Percentiles rank a stretch among this genome's conserved stretches.
Evolutionary conservation across 2,888 invertebrate species (phyloP).

Genomic region (Scaptodrosophila latifasciaeformis): DNA sequence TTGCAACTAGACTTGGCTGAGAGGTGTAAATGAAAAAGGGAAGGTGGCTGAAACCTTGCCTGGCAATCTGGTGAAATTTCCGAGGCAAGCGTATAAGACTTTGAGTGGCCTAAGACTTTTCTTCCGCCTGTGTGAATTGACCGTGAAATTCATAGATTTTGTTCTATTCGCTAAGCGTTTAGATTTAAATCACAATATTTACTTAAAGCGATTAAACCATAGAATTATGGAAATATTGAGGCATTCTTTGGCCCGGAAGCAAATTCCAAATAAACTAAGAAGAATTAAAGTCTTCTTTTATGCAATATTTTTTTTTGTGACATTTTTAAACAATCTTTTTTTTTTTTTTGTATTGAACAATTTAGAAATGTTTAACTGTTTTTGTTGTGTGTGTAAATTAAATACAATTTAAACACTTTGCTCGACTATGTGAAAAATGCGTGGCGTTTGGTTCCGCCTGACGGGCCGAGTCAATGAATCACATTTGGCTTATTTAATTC

Average conservation of each 20-base stretch:
- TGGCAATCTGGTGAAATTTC: constrained; percentile 17
- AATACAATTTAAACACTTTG: constrained; percentile 64
- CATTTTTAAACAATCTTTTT: background rate
- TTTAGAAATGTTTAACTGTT: background rate
- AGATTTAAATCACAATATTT: constrained; percentile 61
- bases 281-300: constrained; percentile 26
- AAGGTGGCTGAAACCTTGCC: no score
- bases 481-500: background rate
- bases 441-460: constrained; percentile 6
- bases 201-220: constrained; percentile 14
- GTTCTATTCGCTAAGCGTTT: constrained; percentile 12
- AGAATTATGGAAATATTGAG: constrained; percentile 1
- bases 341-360: constrained; percentile 17
- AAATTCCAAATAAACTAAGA: constrained; percentile 22
- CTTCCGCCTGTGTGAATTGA: constrained; percentile 57
- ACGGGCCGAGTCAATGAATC: background rate
- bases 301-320: background rate
- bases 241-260: constrained; percentile 40
- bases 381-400: constrained; percentile 39
- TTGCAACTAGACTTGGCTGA: background rate
- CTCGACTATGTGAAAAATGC: constrained; percentile 55
- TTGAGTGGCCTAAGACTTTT: no score
- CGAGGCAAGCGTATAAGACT: constrained; percentile 10
- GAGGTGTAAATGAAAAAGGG: background rate
- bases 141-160: constrained; percentile 50